Evolutionary conservation across 2,113 vertebrate species (phyloP), one percentile per base, ranked within the genome.

Genomic region (Recurvirostra avosetta): DNA sequence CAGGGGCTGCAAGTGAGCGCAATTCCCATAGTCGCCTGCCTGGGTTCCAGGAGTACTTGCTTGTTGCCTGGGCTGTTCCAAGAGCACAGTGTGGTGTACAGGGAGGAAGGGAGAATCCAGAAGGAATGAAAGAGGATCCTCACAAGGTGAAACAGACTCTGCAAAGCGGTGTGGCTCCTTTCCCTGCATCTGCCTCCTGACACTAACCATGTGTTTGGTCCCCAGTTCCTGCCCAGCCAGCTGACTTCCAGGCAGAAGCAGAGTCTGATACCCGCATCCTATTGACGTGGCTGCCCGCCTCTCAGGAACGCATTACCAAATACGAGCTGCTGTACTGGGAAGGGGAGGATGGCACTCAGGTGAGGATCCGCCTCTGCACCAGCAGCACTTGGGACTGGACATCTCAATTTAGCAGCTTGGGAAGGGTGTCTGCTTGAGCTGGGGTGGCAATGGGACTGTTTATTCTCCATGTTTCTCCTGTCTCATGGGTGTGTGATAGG

Each of bases 251-350:
- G 93, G 99, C 99, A 1, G 99, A 99, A 96, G 99, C 99, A 0
- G 99, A 99, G 94, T 98, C 99, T 3, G 99, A 99, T 93, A 99
- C 99, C 10, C 98, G 98, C 67, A 98, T 99, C 95, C 98, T 99
- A 97, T 96, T 99, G 74, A 99, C 98, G 0, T 99, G 99, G 99
- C 98, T 99, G 76, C 99, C 99, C 11, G 99, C 99, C 8, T 98
- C 98, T 19, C 99, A 99, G 96, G 99, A 99, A 11, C 98, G 98
- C 58, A 98, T 99, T 59, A 92, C 97, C 92, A 98, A 98, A 84
- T 99, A 99, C 4, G 99, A 99, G 82, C 98, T 99, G 77, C 97
- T 98, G 2, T 99, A 99, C 97, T 99, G 99, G 99, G 99, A 99
- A 86, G 98, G 98, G 6, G 98, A 98, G 73, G 98, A 99, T 9